Base-by-base conservation (phyloP, 2,113 vertebrate genomes). In the Trochalopteron elliotii region DNA sequence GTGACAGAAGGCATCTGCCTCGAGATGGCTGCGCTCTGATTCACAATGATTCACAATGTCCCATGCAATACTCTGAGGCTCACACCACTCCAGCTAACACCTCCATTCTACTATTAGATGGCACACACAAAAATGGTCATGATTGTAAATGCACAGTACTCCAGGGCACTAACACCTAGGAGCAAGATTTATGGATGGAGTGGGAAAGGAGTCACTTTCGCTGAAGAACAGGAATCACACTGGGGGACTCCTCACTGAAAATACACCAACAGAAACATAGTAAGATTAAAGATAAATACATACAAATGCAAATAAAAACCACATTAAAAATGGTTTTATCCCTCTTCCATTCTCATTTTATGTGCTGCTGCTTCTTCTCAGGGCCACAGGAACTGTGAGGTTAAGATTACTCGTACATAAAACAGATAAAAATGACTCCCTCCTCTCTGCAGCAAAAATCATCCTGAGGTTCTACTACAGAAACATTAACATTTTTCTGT, bases 281-380 rank as follows among this genome's bases (percentile, higher is more conserved):
- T 25, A 91, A 87, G 33, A 88, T 95, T 87, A 93, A 94, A 87
- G 45, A 84, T 20, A 74, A 89, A 89, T 71, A 91, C 11, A 78
- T 55, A 78, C 9, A 91, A 70, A 78, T 28, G 15, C 67, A 81
- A 94, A 81, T 27, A 81, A 89, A 90, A 91, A 23, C 15, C 40
- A 87, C n/a, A 37, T 33, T 56, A 30, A 83, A 50, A 45, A 69
- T 11, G 9, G 20, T 28, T 81, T 91, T 68, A 82, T 72, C n/a
- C 5, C 63, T 71, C 50, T 52, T 80, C 37, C n/a, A 10, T 49
- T 85, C 65, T 76, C 27, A 82, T 71, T 83, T 52, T 60, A 45
- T 30, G 45, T 27, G 59, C 45, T 69, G 65, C 31, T 68, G 31
- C 17, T 68, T 24, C 70, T 57, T 69, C 81, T 33, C 70, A 76